Evolutionary conservation across 2,113 vertebrate species (phyloP).

Genomic region (Limanda limanda): DNA sequence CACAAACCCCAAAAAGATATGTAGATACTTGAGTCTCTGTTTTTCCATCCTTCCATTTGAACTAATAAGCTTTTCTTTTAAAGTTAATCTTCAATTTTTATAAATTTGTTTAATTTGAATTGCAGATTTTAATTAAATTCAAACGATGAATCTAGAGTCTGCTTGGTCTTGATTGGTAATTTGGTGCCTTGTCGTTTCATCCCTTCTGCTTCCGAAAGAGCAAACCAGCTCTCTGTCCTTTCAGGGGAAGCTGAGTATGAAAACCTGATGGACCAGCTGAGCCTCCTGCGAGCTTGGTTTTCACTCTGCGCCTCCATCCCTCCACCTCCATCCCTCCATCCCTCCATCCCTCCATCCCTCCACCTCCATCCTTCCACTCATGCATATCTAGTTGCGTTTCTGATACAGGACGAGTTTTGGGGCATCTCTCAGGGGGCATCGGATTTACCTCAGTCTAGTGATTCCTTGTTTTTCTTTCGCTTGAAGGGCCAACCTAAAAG

Average conservation of each 20-base stretch:
- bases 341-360: background rate
- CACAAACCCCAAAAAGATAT: too few relatives aligned
- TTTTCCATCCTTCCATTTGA: too few relatives aligned
- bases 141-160: background rate
- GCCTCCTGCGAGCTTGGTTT: conserved; percentile 13
- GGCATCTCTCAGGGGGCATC: background rate
- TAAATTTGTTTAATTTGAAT: background rate
- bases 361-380: background rate
- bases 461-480: too few relatives aligned
- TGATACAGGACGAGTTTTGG: background rate
- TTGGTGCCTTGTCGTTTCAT: background rate
- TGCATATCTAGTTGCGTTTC: conserved; percentile 3
- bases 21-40: too few relatives aligned
- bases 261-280: conserved; percentile 16
- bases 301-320: conserved; percentile 13
- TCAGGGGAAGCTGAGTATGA: conserved; percentile 19
- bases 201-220: background rate
- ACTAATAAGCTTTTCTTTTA: too few relatives aligned
- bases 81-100: background rate
- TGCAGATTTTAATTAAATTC: background rate
- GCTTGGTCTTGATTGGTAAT: background rate
- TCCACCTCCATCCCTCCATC: background rate
- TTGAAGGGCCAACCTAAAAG: too few relatives aligned
- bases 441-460: background rate
- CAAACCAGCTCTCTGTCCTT: background rate